Evolutionary conservation across 2,888 invertebrate species (phyloP).

Genomic region (Philonicus albiceps): DNA sequence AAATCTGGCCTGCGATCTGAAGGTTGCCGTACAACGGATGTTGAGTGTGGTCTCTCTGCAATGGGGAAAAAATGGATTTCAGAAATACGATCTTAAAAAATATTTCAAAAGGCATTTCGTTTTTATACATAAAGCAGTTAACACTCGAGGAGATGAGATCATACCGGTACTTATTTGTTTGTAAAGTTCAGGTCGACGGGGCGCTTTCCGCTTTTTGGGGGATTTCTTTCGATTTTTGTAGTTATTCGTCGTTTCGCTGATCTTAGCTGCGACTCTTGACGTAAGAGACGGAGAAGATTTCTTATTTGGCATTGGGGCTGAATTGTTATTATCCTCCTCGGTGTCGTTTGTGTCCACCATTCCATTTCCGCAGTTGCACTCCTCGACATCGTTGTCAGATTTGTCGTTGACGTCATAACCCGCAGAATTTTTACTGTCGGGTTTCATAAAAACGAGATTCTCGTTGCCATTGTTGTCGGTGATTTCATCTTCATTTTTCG

Average conservation of each 20-base stretch:
- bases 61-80: constrained; percentile 32
- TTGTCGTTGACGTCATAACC: constrained; percentile 49
- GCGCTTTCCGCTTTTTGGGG: constrained; percentile 55
- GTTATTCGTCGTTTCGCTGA: constrained; percentile 57
- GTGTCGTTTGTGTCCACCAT: neutral
- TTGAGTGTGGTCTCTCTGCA: constrained; percentile 60
- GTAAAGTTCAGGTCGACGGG: constrained; percentile 55
- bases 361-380: neutral
- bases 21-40: constrained; percentile 61
- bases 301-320: constrained; percentile 34
- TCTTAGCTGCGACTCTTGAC: constrained; percentile 60
- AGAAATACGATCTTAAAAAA: neutral
- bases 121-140: neutral
- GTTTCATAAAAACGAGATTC: constrained; percentile 55
- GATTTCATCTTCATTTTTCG: neutral
- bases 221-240: constrained; percentile 56
- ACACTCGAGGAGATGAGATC: neutral
- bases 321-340: neutral
- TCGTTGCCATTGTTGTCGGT: constrained; percentile 49
- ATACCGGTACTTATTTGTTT: constrained; percentile 59
- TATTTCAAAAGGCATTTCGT: neutral
- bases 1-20: constrained; percentile 62
- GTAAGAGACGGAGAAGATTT: constrained; percentile 57
- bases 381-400: neutral
- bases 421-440: constrained; percentile 52